phyloP scores from a whole-genome alignment of 2,888 invertebrate species.

The Eristalis intricaria region DNA sequence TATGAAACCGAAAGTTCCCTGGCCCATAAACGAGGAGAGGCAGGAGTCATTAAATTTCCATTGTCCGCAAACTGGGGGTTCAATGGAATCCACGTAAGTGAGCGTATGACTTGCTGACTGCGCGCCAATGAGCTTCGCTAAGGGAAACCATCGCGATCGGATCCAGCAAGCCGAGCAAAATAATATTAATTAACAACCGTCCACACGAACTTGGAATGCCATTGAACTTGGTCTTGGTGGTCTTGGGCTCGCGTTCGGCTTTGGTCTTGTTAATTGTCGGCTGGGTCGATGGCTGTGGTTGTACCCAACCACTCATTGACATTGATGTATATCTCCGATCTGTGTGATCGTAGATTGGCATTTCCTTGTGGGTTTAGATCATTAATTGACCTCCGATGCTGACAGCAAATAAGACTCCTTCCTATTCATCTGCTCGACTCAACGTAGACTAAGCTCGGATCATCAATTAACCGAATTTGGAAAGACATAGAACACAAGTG shows the following conservation, averaged over 20 bases:
- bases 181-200: conserved; percentile 54
- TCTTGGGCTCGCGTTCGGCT: background rate
- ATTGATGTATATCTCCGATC: conserved; percentile 56
- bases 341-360: conserved; percentile 42
- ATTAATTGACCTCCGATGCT: conserved; percentile 57
- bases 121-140: conserved; percentile 26
- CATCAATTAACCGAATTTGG: conserved; percentile 58
- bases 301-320: conserved; percentile 31
- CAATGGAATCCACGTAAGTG: conserved; percentile 54
- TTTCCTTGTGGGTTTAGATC: conserved; percentile 37
- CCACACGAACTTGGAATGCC: conserved; percentile 65
- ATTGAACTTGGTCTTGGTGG: conserved; percentile 62
- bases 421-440: background rate
- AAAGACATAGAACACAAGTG: conserved; percentile 13
- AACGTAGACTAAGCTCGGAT: conserved; percentile 28
- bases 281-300: background rate
- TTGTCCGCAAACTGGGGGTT: conserved; percentile 56
- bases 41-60: conserved; percentile 50
- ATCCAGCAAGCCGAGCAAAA: conserved; percentile 20
- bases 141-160: conserved; percentile 16
- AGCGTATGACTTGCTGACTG: conserved; percentile 38
- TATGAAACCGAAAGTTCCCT: conserved; percentile 36
- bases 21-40: conserved; percentile 24
- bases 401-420: background rate
- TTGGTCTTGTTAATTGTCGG: background rate